Evolutionary conservation across 2,113 vertebrate species (phyloP), one percentile per base, ranked within the genome.

Genomic region (Synchiropus splendidus): DNA sequence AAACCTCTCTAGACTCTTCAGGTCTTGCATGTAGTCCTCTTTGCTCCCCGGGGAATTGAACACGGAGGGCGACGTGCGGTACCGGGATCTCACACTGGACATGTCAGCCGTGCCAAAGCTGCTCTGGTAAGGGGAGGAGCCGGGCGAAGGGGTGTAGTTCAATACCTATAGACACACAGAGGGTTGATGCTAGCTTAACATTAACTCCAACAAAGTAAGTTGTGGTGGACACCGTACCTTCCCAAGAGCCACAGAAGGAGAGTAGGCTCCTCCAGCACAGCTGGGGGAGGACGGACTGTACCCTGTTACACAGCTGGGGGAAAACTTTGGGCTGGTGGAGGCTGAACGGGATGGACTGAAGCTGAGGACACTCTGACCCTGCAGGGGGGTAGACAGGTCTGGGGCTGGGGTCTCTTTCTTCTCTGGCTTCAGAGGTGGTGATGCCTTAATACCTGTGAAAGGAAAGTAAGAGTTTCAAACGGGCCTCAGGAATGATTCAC

Each of bases 311-410:
- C 89, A 95, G 60, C 81, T 56, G 1, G 87, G 53, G 1, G 89
- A 68, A 67, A 97, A 97, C 38, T 94, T 96, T 16, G 95, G 92
- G 66, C 89, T 93, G 67, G 79, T 42, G 11, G 85, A 87, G 8
- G 88, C 83, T 0, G 90, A 87, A 1, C 91, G 86, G 0, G 89
- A 89, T 0, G 93, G 93, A 50, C 95, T 99, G 40, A 94, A 97
- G 61, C 90, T 94, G 49, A 99, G 77, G 27, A 99, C 94, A 0
- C 86, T 96, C 58, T 98, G 94, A 0, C 94, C 94, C 75, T 92
- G 92, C 42, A 89, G 70, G 0, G 86, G 86, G 2, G 89, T 88
- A 0, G 89, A 86, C 21, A 87, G 85, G 0, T 81, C 51, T 0
- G 80, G 81, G 5, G 80, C 72, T 0, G 89, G 87, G 1, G 61